Evolutionary conservation across 2,113 vertebrate genomes (phyloP), one percentile per base, ranked within the genome.

Genomic region (Sciurus niger): DNA sequence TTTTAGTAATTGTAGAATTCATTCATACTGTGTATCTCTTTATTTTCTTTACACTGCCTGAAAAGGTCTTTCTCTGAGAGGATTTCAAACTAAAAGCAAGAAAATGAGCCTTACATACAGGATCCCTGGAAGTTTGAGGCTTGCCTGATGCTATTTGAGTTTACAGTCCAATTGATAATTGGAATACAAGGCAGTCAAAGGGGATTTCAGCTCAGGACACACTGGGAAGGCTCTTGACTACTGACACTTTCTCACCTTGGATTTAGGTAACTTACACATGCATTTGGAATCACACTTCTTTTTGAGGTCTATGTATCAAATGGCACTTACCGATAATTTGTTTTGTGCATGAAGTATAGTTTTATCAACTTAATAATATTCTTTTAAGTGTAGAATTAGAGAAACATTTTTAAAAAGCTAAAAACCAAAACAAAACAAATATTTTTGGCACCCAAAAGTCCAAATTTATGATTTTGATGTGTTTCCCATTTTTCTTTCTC

Each of bases 1-100:
- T 94, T 96, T 93, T 43, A 70, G 55, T 83, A 11, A 51, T n/a
- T 16, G n/a, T 72, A 22, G 34, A 83, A 83, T 63, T 11, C 37
- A 95, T 65, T 48, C 34, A 46, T 25, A 24, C 58, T n/a, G 3
- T 37, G 8, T 11, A 55, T 4, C 25, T 93, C 30, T 84, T 68
- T 7, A 4, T 91, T 89, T 76, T 63, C 32, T 82, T 94, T 40
- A 89, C 6, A 34, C 76, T 72, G 8, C 46, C 51, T 82, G 20
- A 17, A 74, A 93, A 13, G 13, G 18, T 0, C 53, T 85, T 55
- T 28, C 40, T 58, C 34, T 58, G 22, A 77, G 32, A 80, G 1
- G 20, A 92, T 46, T 46, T 73, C 34, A 68, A 46, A 77, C 30
- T 48, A 32, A 93, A 43, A 77, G 32, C 13, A 32, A 24, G 6